These are phyloP conservation scores for Dallia pectoralis DNA, from an alignment of 2,797 vertebrate species.

Conservation along the genomic window DNA sequence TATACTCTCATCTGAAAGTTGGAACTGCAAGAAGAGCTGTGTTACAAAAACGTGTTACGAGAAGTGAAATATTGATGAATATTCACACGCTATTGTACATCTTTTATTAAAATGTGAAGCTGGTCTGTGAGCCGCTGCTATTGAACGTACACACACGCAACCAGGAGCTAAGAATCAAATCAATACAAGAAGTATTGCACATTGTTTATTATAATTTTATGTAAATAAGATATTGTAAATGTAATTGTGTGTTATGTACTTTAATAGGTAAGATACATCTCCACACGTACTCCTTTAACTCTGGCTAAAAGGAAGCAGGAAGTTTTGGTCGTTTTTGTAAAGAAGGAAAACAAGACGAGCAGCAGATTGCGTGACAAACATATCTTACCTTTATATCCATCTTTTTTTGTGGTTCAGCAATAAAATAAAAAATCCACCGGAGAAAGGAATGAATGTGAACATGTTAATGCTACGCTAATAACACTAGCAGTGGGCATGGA, in stretches of 20 bases:
- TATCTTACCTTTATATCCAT: not conserved
- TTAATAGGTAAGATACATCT: not conserved
- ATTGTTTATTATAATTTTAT: not conserved
- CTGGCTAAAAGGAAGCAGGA: not conserved
- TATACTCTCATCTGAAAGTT: constrained; percentile 72
- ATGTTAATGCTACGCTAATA: not conserved
- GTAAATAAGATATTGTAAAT: not conserved
- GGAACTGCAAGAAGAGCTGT: constrained; percentile 47
- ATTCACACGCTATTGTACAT: constrained; percentile 55
- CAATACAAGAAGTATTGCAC: not conserved
- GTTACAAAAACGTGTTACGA: constrained; percentile 64
- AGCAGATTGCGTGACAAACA: not conserved
- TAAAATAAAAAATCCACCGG: not conserved
- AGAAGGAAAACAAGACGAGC: not conserved
- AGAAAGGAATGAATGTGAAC: not conserved
- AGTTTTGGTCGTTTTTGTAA: not conserved
- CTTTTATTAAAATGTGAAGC: constrained; percentile 31
- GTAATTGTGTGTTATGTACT: not conserved
- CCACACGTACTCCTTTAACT: not conserved
- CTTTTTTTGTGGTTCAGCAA: not conserved
- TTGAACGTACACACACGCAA: not conserved
- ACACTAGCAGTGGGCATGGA: not conserved
- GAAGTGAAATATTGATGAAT: constrained; percentile 64
- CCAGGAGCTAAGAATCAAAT: not conserved
- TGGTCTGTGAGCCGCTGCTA: constrained; percentile 14